phyloP scores from a whole-genome alignment of 2,797 vertebrate genomes.

The Gallinago stenura region DNA sequence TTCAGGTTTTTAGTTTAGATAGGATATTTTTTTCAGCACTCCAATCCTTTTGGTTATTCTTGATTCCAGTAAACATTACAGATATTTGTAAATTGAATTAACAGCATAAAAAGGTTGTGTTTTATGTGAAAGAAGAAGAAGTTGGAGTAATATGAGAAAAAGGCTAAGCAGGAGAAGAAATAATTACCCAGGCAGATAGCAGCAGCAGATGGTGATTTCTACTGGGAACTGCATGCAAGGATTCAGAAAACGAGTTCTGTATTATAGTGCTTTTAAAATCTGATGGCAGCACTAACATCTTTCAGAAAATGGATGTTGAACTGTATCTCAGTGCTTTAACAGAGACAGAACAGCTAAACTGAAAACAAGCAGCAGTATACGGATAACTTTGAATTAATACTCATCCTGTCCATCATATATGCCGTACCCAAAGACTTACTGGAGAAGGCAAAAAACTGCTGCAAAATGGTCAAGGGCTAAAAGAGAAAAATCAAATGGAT shows the following conservation, averaged over 20 bases:
- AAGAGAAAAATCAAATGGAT: not conserved
- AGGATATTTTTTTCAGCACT: not conserved
- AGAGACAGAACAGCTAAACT: not conserved
- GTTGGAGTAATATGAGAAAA: not conserved
- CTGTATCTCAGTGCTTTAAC: not conserved
- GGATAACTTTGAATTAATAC: not conserved
- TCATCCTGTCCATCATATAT: not conserved
- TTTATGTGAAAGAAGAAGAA: not conserved
- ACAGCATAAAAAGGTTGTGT: not conserved
- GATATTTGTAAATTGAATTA: conserved; percentile 1
- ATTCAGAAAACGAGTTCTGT: conserved; percentile 56
- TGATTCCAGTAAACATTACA: not conserved
- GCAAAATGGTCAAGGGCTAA: not conserved
- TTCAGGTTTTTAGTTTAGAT: not conserved
- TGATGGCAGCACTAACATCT: not conserved
- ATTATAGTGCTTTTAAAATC: not conserved
- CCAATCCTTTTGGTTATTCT: not conserved
- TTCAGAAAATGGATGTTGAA: not conserved
- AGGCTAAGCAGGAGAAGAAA: conserved; percentile 27
- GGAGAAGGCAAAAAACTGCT: not conserved
- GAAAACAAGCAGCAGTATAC: not conserved
- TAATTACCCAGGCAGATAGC: conserved; percentile 40
- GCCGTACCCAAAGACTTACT: rapidly evolving
- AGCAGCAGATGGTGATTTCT: conserved; percentile 75
- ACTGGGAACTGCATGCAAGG: conserved; percentile 68